phyloP scores from a whole-genome alignment of 2,113 vertebrate genomes.

The Speoplatyrhinus poulsoni region DNA sequence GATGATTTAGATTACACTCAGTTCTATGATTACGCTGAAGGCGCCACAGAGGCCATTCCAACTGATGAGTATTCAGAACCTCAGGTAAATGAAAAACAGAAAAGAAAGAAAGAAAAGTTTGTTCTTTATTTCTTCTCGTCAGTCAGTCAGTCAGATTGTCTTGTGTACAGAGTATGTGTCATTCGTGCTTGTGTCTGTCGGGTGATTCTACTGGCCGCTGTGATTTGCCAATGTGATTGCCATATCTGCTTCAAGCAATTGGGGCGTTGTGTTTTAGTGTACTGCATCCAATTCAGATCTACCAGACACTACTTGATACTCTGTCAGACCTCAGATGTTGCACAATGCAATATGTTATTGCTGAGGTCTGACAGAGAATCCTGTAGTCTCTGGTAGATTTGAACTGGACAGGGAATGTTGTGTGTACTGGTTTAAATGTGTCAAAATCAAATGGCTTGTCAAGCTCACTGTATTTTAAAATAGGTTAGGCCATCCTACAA shows the following conservation, averaged over 20 bases:
- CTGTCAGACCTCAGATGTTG: slow-evolving; percentile 3
- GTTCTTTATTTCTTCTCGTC: slow-evolving; percentile 69
- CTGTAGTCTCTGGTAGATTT: no score
- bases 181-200: slow-evolving; percentile 55
- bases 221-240: slow-evolving; percentile 16
- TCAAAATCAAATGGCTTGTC: no score
- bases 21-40: slow-evolving; percentile 93
- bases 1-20: slow-evolving; percentile 91
- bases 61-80: slow-evolving; percentile 86
- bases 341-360: slow-evolving; percentile 5
- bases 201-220: slow-evolving; percentile 32
- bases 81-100: slow-evolving; percentile 84
- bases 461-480: no score
- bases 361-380: no score
- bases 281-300: background rate
- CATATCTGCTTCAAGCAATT: slow-evolving; percentile 34
- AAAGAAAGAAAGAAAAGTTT: slow-evolving; percentile 49
- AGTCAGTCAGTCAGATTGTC: slow-evolving; percentile 21
- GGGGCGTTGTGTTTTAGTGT: slow-evolving; percentile 42
- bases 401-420: no score
- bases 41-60: slow-evolving; percentile 82
- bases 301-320: slow-evolving; percentile 20
- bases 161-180: slow-evolving; percentile 55
- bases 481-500: no score
- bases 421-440: no score